Evolutionary conservation across 1,140 invertebrate species (phyloP).

Genomic region (Metopolophium dirhodum): DNA sequence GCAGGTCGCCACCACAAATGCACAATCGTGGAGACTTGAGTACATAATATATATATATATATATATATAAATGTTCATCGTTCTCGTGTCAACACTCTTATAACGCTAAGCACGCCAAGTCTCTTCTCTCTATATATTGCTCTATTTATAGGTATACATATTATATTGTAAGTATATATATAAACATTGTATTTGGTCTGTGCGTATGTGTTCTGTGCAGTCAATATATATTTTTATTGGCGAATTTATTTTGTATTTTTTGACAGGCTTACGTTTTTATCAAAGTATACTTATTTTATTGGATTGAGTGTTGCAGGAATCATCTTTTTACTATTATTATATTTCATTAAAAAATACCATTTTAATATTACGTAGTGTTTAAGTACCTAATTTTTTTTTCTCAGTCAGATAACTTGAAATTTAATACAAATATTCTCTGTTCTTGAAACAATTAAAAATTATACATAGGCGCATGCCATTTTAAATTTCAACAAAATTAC

Average conservation of each 20-base stretch:
- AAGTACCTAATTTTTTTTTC: background rate
- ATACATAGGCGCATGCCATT: background rate
- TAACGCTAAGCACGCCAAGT: background rate
- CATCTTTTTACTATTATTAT: background rate
- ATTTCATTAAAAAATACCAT: background rate
- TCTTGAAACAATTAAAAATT: background rate
- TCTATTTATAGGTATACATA: background rate
- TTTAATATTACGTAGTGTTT: background rate
- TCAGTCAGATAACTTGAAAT: background rate
- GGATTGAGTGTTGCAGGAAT: background rate
- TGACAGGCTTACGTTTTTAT: background rate
- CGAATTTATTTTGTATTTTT: conserved; percentile 6
- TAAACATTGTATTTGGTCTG: background rate
- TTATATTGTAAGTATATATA: background rate
- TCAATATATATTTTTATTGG: background rate
- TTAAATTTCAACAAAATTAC: too few species aligned
- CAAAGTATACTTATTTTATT: background rate
- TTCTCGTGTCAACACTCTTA: conserved; percentile 14
- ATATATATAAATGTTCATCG: background rate
- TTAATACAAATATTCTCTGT: background rate
- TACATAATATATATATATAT: background rate
- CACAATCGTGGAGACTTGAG: background rate
- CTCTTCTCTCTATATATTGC: background rate
- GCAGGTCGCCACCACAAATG: background rate
- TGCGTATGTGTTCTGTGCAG: background rate